Evolutionary conservation across 2,888 invertebrate genomes (phyloP), one percentile per base, ranked within the genome.

Genomic region (Agriopis marginaria): DNA sequence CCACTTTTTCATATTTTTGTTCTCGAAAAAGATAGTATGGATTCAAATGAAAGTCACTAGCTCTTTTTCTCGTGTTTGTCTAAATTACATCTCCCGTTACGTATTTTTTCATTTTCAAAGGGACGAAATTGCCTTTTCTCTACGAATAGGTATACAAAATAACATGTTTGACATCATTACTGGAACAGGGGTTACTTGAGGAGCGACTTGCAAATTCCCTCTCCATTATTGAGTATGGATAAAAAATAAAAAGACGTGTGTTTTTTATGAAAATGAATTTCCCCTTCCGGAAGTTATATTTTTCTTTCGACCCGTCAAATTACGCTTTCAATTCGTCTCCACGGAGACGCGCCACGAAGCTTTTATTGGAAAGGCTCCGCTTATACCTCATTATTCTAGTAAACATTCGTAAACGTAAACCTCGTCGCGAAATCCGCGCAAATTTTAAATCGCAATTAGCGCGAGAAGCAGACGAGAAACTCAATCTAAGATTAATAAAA

Each of bases 101-200:
- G 55, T 63, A 59, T 45, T 63, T 63, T 64, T 45, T 60, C 32
- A 50, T 60, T 61, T 61, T 71, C 69, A 60, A 68, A 68, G 66
- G 44, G 50, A 66, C 62, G 53, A 49, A 73, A 76, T 72, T 73
- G 69, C 66, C 60, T 71, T 68, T 72, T 68, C 61, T 72, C 60
- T 56, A 54, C 59, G 66, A 63, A 14, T 61, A 42, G n/a, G 54
- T 54, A 69, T 60, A 70, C 66, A 70, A 71, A 71, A 73, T 68
- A 71, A 74, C 68, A 71, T 72, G 66, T 72, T 70, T 64, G 68
- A 73, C 73, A 70, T 76, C 67, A 68, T 75, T 75, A 73, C 66
- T 47, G 14, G 58, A 72, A 68, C 68, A 68, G 70, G 70, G 71
- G 73, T 63, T 50, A 65, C 54, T 68, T 56, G 66, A 75, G 64